Evolutionary conservation across 1,140 invertebrate species (phyloP).

Genomic region (Drosophila setifemur): DNA sequence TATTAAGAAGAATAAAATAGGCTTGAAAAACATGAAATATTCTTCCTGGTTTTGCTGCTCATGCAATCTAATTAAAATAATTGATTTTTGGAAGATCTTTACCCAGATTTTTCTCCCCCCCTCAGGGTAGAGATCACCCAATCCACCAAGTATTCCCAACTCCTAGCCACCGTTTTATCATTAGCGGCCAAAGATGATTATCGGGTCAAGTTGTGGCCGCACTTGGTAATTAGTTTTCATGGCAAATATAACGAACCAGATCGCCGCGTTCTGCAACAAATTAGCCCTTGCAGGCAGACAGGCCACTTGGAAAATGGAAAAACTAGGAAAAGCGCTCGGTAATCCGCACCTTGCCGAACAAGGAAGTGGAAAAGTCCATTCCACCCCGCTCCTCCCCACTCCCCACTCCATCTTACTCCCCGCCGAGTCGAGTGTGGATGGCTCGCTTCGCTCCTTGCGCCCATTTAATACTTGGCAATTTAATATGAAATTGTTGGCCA

Average conservation of each 20-base stretch:
- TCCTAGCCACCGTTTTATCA: constrained; percentile 48
- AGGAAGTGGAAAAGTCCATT: constrained; percentile 71
- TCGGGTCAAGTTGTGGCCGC: constrained; percentile 25
- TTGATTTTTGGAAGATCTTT: not conserved
- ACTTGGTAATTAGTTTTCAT: constrained; percentile 73
- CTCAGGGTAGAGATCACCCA: not conserved
- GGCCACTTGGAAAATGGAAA: constrained; percentile 21
- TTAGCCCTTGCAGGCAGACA: constrained; percentile 72
- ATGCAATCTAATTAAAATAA: constrained; percentile 5
- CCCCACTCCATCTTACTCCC: too few species aligned
- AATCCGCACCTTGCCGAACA: constrained; percentile 76
- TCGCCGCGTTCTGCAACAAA: constrained; percentile 50
- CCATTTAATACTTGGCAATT: constrained; percentile 80
- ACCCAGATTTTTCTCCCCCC: not conserved
- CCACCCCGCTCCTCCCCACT: not conserved
- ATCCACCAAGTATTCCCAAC: not conserved
- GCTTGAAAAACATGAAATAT: too few species aligned
- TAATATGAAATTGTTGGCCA: constrained; percentile 80
- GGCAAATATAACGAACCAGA: constrained; percentile 61
- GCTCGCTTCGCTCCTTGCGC: constrained; percentile 41
- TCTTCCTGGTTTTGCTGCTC: not conserved
- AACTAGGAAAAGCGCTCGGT: constrained; percentile 31
- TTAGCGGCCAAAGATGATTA: constrained; percentile 61
- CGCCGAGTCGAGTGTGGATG: constrained; percentile 30
- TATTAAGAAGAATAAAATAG: too few species aligned